A percentile compares a stretch with the other conserved stretches of the same genome.
phyloP scores from a whole-genome alignment of 2,113 vertebrate species.

The Chloropsis hardwickii region DNA sequence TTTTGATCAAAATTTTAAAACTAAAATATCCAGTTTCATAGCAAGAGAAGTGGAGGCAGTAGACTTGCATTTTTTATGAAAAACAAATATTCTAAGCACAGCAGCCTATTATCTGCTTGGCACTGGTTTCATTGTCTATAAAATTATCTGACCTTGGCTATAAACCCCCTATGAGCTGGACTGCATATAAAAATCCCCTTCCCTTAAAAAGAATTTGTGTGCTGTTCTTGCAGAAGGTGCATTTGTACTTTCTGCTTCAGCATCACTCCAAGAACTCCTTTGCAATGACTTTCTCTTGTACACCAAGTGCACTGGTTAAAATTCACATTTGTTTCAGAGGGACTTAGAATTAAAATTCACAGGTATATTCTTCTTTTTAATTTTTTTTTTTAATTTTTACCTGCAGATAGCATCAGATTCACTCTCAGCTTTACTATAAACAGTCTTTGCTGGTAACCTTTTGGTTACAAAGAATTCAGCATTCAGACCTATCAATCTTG shows the following conservation, averaged over 20 bases:
- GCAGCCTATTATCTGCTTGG: neutral
- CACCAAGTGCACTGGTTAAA: neutral
- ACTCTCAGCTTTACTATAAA: neutral
- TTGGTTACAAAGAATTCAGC: constrained; percentile 24
- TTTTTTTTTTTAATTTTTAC: neutral
- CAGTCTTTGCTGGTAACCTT: constrained; percentile 43
- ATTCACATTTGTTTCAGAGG: neutral
- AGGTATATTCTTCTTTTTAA: neutral
- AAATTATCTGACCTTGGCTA: constrained; percentile 26
- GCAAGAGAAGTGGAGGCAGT: neutral
- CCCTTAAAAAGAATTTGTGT: neutral
- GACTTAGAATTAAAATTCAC: neutral
- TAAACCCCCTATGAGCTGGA: neutral
- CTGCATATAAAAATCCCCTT: neutral
- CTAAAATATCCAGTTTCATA: neutral
- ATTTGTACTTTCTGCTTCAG: neutral
- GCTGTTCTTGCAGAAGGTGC: neutral
- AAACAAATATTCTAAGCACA: constrained; percentile 8
- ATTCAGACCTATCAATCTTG: constrained; percentile 56
- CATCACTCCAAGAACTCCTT: neutral
- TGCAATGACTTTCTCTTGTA: neutral
- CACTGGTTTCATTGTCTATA: neutral
- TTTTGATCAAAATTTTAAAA: neutral
- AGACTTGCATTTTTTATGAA: neutral
- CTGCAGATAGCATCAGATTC: neutral